Evolutionary conservation across 2,113 vertebrate species (phyloP).

Genomic region (Pteruthius melanotis): DNA sequence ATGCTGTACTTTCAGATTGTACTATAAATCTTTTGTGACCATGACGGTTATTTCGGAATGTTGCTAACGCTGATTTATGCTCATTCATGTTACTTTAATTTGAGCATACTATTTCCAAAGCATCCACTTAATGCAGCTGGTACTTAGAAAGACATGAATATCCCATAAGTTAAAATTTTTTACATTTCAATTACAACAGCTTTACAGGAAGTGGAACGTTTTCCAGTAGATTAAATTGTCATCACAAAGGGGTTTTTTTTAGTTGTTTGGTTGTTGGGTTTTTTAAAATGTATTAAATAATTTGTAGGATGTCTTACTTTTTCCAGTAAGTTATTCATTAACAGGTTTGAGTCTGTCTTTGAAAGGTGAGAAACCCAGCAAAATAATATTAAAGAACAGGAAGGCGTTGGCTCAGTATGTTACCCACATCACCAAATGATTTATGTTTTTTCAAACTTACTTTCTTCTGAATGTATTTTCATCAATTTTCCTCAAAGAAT

Average conservation of each 20-base stretch:
- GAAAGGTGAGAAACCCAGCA: not conserved
- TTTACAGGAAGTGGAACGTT: conserved; percentile 37
- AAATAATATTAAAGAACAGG: not conserved
- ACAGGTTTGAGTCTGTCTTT: not conserved
- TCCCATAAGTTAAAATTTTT: conserved; percentile 61
- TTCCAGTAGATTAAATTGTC: conserved; percentile 40
- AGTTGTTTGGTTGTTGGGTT: not conserved
- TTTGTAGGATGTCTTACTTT: not conserved
- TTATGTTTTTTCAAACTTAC: not conserved
- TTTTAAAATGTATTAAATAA: not conserved
- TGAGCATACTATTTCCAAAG: conserved; percentile 71
- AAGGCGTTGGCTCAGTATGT: not conserved
- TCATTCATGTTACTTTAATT: conserved; percentile 76
- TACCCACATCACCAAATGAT: not conserved
- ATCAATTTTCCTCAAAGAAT: not conserved
- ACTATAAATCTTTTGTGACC: conserved; percentile 74
- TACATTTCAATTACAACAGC: conserved; percentile 54
- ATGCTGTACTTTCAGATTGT: conserved; percentile 72
- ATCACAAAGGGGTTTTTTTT: not conserved
- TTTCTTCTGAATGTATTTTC: not conserved
- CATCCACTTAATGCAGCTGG: conserved; percentile 59
- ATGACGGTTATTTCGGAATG: conserved; percentile 66
- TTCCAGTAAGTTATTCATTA: not conserved
- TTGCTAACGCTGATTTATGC: conserved; percentile 75
- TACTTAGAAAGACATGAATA: conserved; percentile 64